Evolutionary conservation across 1,140 invertebrate species (phyloP).

Genomic region (Oncopeltus fasciatus): DNA sequence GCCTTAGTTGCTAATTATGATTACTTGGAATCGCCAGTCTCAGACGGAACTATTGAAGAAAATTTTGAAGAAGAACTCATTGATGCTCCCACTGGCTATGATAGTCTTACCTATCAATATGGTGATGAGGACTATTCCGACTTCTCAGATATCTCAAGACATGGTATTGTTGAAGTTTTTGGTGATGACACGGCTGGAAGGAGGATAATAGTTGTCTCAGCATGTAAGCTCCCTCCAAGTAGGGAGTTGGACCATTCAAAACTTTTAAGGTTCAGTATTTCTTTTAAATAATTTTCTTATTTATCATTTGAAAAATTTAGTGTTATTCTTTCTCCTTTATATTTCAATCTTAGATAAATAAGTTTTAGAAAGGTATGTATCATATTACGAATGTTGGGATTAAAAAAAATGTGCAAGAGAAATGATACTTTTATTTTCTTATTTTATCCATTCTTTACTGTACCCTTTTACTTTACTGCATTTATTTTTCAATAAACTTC

Average conservation of each 20-base stretch:
- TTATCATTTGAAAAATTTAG: no score
- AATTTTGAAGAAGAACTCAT: conserved; percentile 86
- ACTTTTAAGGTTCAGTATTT: conserved; percentile 42
- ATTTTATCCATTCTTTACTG: no score
- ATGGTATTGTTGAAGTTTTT: conserved; percentile 78
- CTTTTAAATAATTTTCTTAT: no score
- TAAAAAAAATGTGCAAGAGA: no score
- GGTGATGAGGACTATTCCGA: conserved; percentile 43
- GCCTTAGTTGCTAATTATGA: conserved; percentile 35
- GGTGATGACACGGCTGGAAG: conserved; percentile 81
- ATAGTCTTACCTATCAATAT: conserved; percentile 30
- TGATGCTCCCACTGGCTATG: conserved; percentile 39
- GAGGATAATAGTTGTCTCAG: conserved; percentile 89
- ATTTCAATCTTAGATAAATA: no score
- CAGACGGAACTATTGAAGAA: conserved; percentile 78
- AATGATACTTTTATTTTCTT: no score
- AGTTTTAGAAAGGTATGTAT: no score
- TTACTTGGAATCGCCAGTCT: conserved; percentile 60
- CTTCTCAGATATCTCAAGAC: conserved; percentile 61
- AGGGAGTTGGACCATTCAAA: conserved; percentile 68
- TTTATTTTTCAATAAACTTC: no score
- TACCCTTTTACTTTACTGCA: no score
- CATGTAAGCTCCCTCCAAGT: conserved; percentile 79
- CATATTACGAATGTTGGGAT: no score
- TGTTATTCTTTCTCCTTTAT: no score